phyloP scores from a whole-genome alignment of 2,888 invertebrate genomes.

The Abrostola tripartita region DNA sequence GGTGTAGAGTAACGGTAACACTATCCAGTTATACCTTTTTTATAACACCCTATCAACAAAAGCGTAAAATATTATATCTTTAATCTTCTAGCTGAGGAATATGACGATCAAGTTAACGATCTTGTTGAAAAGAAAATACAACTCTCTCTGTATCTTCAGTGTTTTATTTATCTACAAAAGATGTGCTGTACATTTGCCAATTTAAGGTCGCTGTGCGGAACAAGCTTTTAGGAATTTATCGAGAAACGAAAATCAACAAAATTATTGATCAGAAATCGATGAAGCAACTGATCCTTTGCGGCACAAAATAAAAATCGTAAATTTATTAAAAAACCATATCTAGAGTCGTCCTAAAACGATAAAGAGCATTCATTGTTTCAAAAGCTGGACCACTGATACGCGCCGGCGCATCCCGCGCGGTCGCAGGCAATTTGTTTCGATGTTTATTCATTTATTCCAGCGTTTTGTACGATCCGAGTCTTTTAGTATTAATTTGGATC shows the following conservation, averaged over 20 bases:
- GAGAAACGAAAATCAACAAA: background rate
- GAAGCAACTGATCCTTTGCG: constrained; percentile 18
- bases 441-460: constrained; percentile 84
- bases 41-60: too few relatives aligned
- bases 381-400: constrained; percentile 61
- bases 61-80: too few relatives aligned
- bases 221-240: too few relatives aligned
- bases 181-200: too few relatives aligned
- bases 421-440: constrained; percentile 77
- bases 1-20: too few relatives aligned
- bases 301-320: constrained; percentile 50
- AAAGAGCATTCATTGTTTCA: constrained; percentile 65
- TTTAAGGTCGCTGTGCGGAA: too few relatives aligned
- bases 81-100: too few relatives aligned
- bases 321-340: constrained; percentile 52
- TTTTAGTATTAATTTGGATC: constrained; percentile 83
- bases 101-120: too few relatives aligned
- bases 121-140: too few relatives aligned
- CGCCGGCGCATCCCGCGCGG: constrained; percentile 48
- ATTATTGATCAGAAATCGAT: constrained; percentile 1
- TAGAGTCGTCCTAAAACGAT: constrained; percentile 58
- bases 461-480: constrained; percentile 74
- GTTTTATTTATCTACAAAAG: too few relatives aligned
- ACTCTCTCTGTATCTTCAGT: too few relatives aligned
- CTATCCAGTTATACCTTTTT: too few relatives aligned